Conservation (phyloP, 2,113 vertebrate genomes). For the Pheucticus melanocephalus region DNA sequence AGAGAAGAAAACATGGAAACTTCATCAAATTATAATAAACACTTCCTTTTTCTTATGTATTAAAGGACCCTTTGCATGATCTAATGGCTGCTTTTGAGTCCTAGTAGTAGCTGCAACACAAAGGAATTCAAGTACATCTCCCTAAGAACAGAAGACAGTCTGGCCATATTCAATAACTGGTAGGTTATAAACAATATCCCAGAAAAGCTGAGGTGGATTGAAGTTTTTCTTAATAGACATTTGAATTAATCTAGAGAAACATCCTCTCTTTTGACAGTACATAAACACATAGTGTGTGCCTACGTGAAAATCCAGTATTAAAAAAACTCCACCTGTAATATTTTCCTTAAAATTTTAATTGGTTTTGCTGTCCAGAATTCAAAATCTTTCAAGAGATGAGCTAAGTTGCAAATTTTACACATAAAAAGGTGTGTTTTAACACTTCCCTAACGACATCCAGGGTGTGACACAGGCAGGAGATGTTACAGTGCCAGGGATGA, state of each 20-base stretch:
- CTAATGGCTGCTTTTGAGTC: neutral
- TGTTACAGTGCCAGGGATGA: neutral
- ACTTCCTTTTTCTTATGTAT: neutral
- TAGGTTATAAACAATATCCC: neutral
- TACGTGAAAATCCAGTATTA: neutral
- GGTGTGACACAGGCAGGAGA: neutral
- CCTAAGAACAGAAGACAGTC: neutral
- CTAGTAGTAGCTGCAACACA: neutral
- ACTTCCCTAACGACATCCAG: neutral
- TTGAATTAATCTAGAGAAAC: neutral
- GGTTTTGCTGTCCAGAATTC: neutral
- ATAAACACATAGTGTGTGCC: rapidly evolving
- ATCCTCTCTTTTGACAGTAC: neutral
- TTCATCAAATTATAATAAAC: neutral
- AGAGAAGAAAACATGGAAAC: neutral
- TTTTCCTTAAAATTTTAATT: neutral
- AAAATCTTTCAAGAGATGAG: neutral
- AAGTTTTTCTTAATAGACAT: neutral
- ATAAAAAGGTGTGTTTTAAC: neutral
- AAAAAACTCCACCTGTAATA: neutral
- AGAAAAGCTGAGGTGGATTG: neutral
- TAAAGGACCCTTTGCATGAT: neutral
- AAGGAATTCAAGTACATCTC: neutral
- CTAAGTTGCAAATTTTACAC: neutral
- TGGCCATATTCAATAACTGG: neutral